Evolutionary conservation across 2,113 vertebrate species (phyloP).

Genomic region (Numenius arquata): DNA sequence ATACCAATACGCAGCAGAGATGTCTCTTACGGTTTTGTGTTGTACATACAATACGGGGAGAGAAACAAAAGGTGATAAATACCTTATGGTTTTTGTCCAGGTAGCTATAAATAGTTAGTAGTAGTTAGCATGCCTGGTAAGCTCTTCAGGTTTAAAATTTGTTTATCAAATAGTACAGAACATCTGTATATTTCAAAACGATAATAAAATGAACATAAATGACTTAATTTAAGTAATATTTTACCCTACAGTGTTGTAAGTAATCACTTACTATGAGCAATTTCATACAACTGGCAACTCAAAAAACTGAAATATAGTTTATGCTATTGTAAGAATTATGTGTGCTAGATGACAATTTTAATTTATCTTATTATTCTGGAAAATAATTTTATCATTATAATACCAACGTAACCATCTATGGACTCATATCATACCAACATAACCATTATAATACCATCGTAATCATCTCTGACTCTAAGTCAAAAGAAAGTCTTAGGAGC

Average conservation of each 20-base stretch:
- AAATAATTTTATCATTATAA: background rate
- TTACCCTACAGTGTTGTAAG: background rate
- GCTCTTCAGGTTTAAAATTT: background rate
- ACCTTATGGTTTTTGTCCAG: background rate
- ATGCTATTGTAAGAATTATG: background rate
- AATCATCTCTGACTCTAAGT: background rate
- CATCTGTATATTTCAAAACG: background rate
- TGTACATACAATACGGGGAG: background rate
- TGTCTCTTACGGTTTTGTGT: background rate
- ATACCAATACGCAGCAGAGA: background rate
- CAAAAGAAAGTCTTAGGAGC: background rate
- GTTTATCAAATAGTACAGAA: background rate
- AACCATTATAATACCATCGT: background rate
- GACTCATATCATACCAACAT: background rate
- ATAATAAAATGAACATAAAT: background rate
- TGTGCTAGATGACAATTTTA: background rate
- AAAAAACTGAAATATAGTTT: background rate
- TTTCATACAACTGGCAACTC: background rate
- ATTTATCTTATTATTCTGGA: background rate
- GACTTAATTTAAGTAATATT: background rate
- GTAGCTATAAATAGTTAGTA: background rate
- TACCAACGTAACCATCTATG: background rate
- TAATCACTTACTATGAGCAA: background rate
- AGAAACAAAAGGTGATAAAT: conserved; percentile 20
- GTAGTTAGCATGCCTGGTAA: background rate